These are phyloP conservation scores for Athalia circularis DNA, from an alignment of 2,888 invertebrate genomes.

Conservation along the genomic window DNA sequence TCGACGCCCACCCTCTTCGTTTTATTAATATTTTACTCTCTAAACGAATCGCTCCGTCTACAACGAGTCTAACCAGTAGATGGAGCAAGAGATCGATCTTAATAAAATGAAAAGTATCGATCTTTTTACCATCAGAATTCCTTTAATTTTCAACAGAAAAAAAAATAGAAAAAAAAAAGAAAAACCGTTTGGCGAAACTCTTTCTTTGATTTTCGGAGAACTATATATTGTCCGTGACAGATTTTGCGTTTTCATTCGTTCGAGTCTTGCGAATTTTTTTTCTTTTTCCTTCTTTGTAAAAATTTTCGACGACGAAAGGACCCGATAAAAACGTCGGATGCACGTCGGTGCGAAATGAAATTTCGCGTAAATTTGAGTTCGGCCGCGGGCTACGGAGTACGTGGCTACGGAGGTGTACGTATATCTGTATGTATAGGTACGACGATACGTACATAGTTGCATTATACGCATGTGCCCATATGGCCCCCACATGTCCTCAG, in stretches of 20 bases:
- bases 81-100: conserved; percentile 20
- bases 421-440: not conserved
- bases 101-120: not conserved
- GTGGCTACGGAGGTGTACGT: not conserved
- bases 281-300: too few relatives aligned
- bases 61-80: conserved; percentile 15
- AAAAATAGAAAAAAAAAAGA: not conserved
- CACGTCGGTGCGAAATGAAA: too few relatives aligned
- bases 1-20: conserved; percentile 39
- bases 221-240: too few relatives aligned
- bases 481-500: conserved; percentile 41
- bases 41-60: conserved; percentile 17
- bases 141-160: not conserved
- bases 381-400: too few relatives aligned
- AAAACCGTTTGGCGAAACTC: too few relatives aligned
- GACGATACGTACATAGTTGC: not conserved
- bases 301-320: too few relatives aligned
- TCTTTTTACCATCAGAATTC: not conserved
- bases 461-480: conserved; percentile 42
- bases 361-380: too few relatives aligned
- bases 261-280: too few relatives aligned
- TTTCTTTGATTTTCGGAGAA: too few relatives aligned
- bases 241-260: too few relatives aligned
- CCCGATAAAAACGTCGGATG: too few relatives aligned
- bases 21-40: conserved; percentile 44